A percentile compares a stretch with the other conserved stretches of the same genome.
Evolutionary conservation across 2,113 vertebrate species (phyloP).

Genomic region (Sebastes schlegelii): DNA sequence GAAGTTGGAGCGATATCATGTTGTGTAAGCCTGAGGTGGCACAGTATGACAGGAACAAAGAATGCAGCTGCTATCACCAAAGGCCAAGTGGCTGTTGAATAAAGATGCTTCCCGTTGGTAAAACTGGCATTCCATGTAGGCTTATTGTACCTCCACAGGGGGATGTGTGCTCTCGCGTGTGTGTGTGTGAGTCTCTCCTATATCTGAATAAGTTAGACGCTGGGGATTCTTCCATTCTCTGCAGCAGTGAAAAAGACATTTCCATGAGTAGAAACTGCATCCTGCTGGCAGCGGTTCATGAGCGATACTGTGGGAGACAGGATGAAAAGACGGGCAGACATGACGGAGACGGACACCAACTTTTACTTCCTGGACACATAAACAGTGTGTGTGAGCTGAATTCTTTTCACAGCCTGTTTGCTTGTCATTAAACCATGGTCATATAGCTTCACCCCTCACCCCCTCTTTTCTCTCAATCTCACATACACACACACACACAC

Average conservation of each 20-base stretch:
- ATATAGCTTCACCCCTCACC: neutral
- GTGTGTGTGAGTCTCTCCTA: conserved; percentile 15
- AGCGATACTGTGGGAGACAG: conserved; percentile 47
- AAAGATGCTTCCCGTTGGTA: conserved; percentile 62
- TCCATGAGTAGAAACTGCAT: conserved; percentile 54
- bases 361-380: conserved; percentile 66
- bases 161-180: conserved; percentile 4
- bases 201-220: conserved; percentile 41
- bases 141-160: conserved; percentile 65
- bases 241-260: conserved; percentile 53
- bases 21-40: conserved; percentile 64
- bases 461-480: neutral
- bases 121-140: conserved; percentile 56
- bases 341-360: conserved; percentile 41
- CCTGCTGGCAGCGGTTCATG: conserved; percentile 45
- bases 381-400: conserved; percentile 63
- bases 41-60: conserved; percentile 68
- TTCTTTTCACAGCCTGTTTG: conserved; percentile 63
- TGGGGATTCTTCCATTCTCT: conserved; percentile 42
- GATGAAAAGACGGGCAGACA: conserved; percentile 58
- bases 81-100: conserved; percentile 71
- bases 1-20: conserved; percentile 57
- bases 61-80: conserved; percentile 66
- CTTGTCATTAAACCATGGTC: conserved; percentile 55
- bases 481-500: conserved; percentile 7